A percentile compares a stretch with the other conserved stretches of the same genome.
Conservation (phyloP, 2,888 invertebrate species). For the Rhopalosiphum nymphaeae region DNA sequence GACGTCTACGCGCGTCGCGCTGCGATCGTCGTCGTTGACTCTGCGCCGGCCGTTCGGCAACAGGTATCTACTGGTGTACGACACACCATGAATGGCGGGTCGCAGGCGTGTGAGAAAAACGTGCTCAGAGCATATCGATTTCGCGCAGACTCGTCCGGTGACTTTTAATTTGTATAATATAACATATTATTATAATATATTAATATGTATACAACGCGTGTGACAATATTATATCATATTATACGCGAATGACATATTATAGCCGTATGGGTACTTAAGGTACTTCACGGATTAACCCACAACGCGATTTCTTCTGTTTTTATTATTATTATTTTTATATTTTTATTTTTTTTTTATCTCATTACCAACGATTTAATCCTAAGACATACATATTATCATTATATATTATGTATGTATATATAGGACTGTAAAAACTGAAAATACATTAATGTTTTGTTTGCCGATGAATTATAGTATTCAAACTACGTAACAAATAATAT, state of each 20-base stretch:
- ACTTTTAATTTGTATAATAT: conserved; percentile 7
- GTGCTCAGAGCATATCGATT: conserved; percentile 41
- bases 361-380: not conserved
- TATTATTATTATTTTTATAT: not conserved
- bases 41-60: not conserved
- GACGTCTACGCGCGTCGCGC: not conserved
- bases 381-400: not conserved
- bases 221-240: conserved; percentile 20
- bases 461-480: not conserved
- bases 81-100: no score
- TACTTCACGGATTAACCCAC: not conserved
- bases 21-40: not conserved
- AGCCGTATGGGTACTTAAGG: not conserved
- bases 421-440: not conserved
- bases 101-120: conserved; percentile 54
- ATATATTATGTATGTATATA: not conserved
- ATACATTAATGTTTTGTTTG: not conserved
- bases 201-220: not conserved
- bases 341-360: not conserved
- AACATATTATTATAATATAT: not conserved
- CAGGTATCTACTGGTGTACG: not conserved
- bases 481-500: not conserved
- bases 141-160: conserved; percentile 16
- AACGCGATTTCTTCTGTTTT: not conserved
- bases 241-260: not conserved